Base-by-base conservation (phyloP, 2,888 invertebrate genomes). In the Acanthosepion pharaonis region DNA sequence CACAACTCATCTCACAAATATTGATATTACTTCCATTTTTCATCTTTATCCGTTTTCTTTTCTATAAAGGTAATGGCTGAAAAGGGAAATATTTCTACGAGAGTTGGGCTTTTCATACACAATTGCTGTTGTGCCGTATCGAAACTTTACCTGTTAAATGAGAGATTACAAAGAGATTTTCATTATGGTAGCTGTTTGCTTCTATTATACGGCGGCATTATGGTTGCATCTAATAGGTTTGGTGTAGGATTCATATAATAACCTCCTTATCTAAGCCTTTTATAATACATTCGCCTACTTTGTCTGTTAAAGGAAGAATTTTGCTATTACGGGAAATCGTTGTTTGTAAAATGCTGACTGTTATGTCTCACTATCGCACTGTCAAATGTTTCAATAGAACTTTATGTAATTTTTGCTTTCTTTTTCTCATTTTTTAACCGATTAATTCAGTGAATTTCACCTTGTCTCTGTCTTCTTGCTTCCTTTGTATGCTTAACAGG, bases 51-150 rank as follows among this genome's bases (percentile, higher is more conserved):
- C 78, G 18, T 78, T 78, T 15, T 78, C n/a, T 78, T 33, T 18
- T 15, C 0, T 78, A n/a, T 33, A 18, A 15, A 3, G 15, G 18
- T 0, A 1, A 2, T 0, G 11, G 18, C 0, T 9, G n/a, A 1
- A 33, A n/a, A 15, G n/a, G 18, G 33, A 15, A 78, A 5, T 33
- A 33, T 78, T 11, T 78, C 11, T 18, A 78, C 0, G 11, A 33
- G n/a, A n/a, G n/a, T 78, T 5, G n/a, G n/a, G n/a, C 11, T 78
- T 78, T 78, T 15, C n/a, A 78, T 78, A n/a, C 78, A 78, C n/a
- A 78, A 33, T n/a, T n/a, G 78, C n/a, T n/a, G n/a, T 78, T n/a
- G n/a, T 78, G n/a, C 78, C n/a, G 78, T 33, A 78, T 78, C n/a
- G 78, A 78, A 78, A 33, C n/a, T 78, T 78, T 78, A 78, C 78